Base-by-base conservation (phyloP, 2,113 vertebrate species). In the Leptobrachium leishanense region DNA sequence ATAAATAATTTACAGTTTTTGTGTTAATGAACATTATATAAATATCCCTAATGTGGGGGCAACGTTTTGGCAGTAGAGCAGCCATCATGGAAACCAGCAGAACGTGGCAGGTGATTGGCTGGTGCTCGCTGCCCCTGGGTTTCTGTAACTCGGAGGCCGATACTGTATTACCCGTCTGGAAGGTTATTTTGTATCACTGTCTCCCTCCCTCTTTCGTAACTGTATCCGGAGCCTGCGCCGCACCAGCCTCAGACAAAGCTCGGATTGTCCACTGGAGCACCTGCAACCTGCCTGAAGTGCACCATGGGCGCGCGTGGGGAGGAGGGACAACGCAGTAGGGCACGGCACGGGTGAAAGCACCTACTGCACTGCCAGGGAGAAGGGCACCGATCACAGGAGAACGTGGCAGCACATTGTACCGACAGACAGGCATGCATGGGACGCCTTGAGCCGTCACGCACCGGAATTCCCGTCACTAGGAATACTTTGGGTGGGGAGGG, bases 221-320 rank as follows among this genome's bases (percentile, higher is more conserved):
- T 59, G 64, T 68, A 68, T 68, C 65, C 44, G 41, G 7, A 15
- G 20, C 43, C 66, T 13, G n/a, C 5, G 50, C 74, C 6, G 63
- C 6, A 64, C 12, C 43, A n/a, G 2, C 12, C 71, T 4, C 55
- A 74, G 75, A 77, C 75, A 77, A 77, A 69, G 75, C 75, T 39
- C 42, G 9, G 54, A 77, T 70, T 77, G 75, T 77, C 13, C 42
- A 2, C 42, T 8, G 6, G 42, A 7, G 57, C 76, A 54, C 57
- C 68, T 79, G 57, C 42, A 20, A 2, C 66, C 3, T n/a, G 54
- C 71, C 31, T 41, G 43, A 70, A n/a, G 12, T 13, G 2, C 15
- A 70, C 2, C 42, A 2, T 20, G 66, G 10, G 11, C 11, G 9
- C 12, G 43, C 44, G 20, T 46, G 2, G 11, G 6, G n/a, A 39